phyloP scores from a whole-genome alignment of 2,113 vertebrate genomes.

The Albula glossodonta region DNA sequence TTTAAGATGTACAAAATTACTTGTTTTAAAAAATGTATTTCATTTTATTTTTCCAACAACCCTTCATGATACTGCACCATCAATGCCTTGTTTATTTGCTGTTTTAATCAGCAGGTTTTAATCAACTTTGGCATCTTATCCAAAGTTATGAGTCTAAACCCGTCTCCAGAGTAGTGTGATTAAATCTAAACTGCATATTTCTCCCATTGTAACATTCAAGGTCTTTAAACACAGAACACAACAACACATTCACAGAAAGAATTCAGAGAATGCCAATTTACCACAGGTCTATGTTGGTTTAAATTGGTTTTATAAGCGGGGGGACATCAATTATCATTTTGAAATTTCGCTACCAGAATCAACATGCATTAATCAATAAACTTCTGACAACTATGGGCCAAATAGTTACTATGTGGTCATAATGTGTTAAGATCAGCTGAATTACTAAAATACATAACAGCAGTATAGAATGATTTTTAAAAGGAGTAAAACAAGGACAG shows the following conservation, averaged over 20 bases:
- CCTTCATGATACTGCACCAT: too few species aligned
- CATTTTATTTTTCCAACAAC: too few species aligned
- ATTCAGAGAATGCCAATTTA: neutral
- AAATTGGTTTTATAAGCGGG: neutral
- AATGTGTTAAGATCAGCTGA: neutral
- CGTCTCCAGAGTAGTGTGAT: too few species aligned
- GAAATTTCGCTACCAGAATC: neutral
- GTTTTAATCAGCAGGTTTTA: too few species aligned
- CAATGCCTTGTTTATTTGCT: too few species aligned
- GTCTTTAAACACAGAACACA: too few species aligned
- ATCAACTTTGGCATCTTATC: too few species aligned
- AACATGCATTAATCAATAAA: neutral
- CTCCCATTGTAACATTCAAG: too few species aligned
- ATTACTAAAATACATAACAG: neutral
- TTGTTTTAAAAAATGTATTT: too few species aligned
- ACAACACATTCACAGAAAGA: neutral
- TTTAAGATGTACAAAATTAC: too few species aligned
- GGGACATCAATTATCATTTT: neutral
- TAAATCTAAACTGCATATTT: too few species aligned
- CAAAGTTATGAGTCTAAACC: too few species aligned
- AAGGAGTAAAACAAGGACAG: constrained; percentile 22
- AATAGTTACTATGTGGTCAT: neutral
- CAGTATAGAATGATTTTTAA: neutral
- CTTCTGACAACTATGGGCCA: neutral
- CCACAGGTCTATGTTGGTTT: neutral